Base-by-base conservation (phyloP, 1,140 invertebrate species). In the Trissolcus basalis region DNA sequence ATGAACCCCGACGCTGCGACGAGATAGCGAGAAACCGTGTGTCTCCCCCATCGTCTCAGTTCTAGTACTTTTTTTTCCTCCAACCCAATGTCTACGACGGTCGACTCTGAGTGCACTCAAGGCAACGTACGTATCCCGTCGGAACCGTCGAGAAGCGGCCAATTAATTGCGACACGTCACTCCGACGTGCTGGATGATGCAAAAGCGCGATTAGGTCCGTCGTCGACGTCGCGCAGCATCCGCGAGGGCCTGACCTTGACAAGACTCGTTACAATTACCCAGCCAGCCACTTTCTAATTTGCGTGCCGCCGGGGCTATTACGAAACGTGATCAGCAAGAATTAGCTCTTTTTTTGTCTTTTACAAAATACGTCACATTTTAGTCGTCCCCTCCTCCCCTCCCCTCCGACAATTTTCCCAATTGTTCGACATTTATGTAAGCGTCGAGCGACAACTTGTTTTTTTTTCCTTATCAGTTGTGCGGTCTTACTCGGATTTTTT, bases 21-120 rank as follows among this genome's bases (percentile, higher is more conserved):
- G 1, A 45, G 14, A 45, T 14, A 15, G 14, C 43, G 13, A 45
- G 13, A 27, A 27, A 27, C 19, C 19, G 19, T 27, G 19, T 27
- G 6, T 27, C 19, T 27, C 19, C 1, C 19, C 19, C 19, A 6
- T 27, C 19, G 19, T 27, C 6, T 27, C 19, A 3, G 19, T 27
- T 27, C n/a, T n/a, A n/a, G n/a, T 27, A 27, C 2, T 27, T 27
- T 27, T 27, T 27, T 27, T 27, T 27, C 6, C 19, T 27, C 1
- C 27, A 39, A n/a, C 51, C 49, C 59, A 45, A 63, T 63, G 59
- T 51, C 59, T 63, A 53, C 59, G 13, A 63, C 49, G 39, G 49
- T 63, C 32, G 59, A 63, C 33, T 53, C 59, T 9, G 59, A 64
- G 14, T 45, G 50, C 19, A 27, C 19, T 27, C 19, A 27, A 27